Percentiles rank a stretch among this genome's conserved stretches.
These are phyloP conservation scores for Cyrtonyx montezumae DNA, from an alignment of 2,113 vertebrate genomes.

Conservation along the genomic window DNA sequence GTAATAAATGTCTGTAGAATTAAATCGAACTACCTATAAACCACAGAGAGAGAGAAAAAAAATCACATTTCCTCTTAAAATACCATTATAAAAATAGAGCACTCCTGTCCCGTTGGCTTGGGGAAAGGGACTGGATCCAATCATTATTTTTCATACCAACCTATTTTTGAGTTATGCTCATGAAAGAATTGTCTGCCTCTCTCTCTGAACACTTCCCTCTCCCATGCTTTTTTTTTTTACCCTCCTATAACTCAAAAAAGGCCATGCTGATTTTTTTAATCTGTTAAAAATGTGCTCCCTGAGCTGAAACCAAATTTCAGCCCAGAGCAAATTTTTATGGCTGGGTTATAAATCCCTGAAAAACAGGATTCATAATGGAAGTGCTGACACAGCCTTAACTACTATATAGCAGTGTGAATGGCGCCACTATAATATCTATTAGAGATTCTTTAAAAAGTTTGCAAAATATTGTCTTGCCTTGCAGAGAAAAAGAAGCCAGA, in stretches of 20 bases:
- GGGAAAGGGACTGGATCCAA: background rate
- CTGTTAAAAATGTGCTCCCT: conserved; percentile 72
- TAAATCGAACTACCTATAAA: conserved; percentile 33
- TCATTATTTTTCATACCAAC: background rate
- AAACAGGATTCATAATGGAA: conserved; percentile 79
- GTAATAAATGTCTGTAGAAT: conserved; percentile 17
- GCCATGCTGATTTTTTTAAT: conserved; percentile 63
- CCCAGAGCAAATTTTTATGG: conserved; percentile 81
- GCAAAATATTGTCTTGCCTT: conserved; percentile 78
- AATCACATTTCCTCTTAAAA: conserved; percentile 42
- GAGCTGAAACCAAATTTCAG: conserved; percentile 79
- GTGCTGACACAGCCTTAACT: conserved; percentile 81
- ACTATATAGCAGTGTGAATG: conserved; percentile 74
- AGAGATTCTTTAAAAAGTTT: conserved; percentile 79
- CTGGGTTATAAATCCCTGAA: conserved; percentile 80
- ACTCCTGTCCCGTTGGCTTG: background rate
- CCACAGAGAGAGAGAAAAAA: background rate
- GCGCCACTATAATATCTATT: conserved; percentile 80
- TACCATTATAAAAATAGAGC: conserved; percentile 22
- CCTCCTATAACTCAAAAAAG: conserved; percentile 55
- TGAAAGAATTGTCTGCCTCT: background rate
- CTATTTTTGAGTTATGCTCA: background rate
- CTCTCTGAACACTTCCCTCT: background rate
- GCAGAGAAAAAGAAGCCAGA: conserved; percentile 72
- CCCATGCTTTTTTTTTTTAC: background rate